Evolutionary conservation across 2,113 vertebrate species (phyloP), one percentile per base, ranked within the genome.

Genomic region (Mustelus asterias): DNA sequence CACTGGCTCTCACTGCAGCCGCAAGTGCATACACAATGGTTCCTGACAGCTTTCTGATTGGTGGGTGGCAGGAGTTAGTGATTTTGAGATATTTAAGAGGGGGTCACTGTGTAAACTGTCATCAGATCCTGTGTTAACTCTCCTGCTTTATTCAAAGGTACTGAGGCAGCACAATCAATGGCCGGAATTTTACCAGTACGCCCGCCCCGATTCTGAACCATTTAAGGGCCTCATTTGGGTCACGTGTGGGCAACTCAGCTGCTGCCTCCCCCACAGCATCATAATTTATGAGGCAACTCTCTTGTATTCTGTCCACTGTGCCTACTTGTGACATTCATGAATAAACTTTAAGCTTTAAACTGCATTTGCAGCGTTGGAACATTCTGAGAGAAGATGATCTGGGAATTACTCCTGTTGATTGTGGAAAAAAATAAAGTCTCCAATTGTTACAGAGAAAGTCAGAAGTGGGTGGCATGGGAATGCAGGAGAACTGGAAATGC

Each of bases 401-500:
- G 37, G 37, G 37, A 8, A 18, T 37, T 41, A 41, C 13, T 83
- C n/a, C 33, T 14, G 33, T n/a, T 33, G 3, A 13, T 33, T 78
- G 78, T 37, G n/a, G 13, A 83, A 37, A 78, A n/a, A 41, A 63
- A 26, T 8, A 72, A 72, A 72, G 1, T 26, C 9, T 72, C 70
- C 24, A 29, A 26, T 33, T 37, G 20, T 16, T 33, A 78, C 14
- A 0, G n/a, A 94, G 29, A 37, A 41, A 0, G 67, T 37, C 24
- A 92, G 54, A 96, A 96, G 78, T 95, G 80, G 94, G 95, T 90
- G 37, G 90, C 92, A 11, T 94, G 96, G 67, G 33, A 6, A 95
- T 96, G 96, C 94, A 7, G 94, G 88, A 94, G 76, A 67, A 85
- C n/a, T 24, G 63, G 63, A 54, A 97, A 97, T 96, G 33, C 96